Conservation (phyloP, 2,113 vertebrate genomes). For the Malurus melanocephalus region DNA sequence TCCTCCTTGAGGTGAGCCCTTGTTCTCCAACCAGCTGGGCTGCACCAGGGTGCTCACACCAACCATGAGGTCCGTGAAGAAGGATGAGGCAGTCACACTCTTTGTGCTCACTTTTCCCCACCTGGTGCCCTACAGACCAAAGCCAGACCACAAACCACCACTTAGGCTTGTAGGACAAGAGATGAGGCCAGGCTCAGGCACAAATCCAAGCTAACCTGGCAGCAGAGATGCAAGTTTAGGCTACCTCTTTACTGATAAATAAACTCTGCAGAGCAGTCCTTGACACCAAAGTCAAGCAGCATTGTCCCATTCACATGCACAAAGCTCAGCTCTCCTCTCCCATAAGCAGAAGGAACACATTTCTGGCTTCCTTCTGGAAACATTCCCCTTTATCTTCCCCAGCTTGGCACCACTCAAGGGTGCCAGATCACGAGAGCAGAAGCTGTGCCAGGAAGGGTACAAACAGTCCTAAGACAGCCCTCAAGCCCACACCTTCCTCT, state of each 20-base stretch:
- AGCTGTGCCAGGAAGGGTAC: neutral
- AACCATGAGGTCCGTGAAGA: neutral
- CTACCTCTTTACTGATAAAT: neutral
- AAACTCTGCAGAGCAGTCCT: neutral
- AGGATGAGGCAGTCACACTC: neutral
- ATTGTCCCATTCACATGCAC: neutral
- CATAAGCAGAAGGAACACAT: fast-evolving
- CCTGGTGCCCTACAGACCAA: neutral
- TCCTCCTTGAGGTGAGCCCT: fast-evolving
- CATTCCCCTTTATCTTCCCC: neutral
- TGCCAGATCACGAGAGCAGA: neutral
- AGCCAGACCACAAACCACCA: neutral
- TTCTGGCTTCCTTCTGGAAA: neutral
- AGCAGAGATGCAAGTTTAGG: neutral
- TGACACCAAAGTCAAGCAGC: neutral
- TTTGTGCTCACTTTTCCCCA: neutral
- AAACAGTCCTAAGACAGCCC: neutral
- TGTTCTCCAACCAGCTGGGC: neutral
- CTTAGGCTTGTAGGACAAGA: neutral
- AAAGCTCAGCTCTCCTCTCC: neutral
- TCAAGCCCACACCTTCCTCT: fast-evolving
- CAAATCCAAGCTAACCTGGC: neutral
- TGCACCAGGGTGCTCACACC: fast-evolving
- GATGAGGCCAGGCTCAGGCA: neutral
- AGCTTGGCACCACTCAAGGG: fast-evolving